Evolutionary conservation across 2,113 vertebrate species (phyloP), one percentile per base, ranked within the genome.

Genomic region (Chloropsis cyanopogon): DNA sequence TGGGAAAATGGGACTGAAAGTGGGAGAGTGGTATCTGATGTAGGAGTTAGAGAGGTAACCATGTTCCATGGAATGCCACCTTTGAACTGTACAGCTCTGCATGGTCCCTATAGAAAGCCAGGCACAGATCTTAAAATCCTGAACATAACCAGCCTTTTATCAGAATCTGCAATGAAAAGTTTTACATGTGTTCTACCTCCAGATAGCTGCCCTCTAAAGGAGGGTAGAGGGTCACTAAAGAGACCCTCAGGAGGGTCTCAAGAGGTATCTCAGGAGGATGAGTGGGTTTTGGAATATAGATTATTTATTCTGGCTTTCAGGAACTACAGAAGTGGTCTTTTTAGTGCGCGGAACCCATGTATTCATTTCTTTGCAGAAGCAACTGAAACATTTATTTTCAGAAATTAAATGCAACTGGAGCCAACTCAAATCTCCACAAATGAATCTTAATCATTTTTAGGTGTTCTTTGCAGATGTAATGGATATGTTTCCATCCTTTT

Each of bases 61-160:
- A 0, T 4, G 6, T 47, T 69, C 53, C 10, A 0, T 37, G 39
- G 33, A 47, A 19, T 50, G 5, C 7, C 39, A 13, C 7, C 16
- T 56, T 53, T 39, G 56, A 59, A 50, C 8, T 63, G 26, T 18
- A 16, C 24, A 42, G 24, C 14, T 72, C 65, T 39, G 13, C 8
- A 4, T 20, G 25, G 9, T 37, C 44, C 50, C 47, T 47, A 3
- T 29, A 35, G 64, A 63, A 63, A 70, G 21, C 39, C 54, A 25
- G 46, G 33, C 33, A 26, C 2, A 0, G 39, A 18, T 66, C 11
- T 77, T 19, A 61, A 21, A 33, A 4, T 81, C 80, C 42, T 44
- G 39, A 59, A 18, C 25, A 49, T n/a, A 44, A 61, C 11, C 10
- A 47, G 12, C 20, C 8, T 85, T 87, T 79, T 54, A 29, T 47